These are phyloP conservation scores for Pelosia muscerda DNA, from an alignment of 2,888 invertebrate species.

Conservation along the genomic window DNA sequence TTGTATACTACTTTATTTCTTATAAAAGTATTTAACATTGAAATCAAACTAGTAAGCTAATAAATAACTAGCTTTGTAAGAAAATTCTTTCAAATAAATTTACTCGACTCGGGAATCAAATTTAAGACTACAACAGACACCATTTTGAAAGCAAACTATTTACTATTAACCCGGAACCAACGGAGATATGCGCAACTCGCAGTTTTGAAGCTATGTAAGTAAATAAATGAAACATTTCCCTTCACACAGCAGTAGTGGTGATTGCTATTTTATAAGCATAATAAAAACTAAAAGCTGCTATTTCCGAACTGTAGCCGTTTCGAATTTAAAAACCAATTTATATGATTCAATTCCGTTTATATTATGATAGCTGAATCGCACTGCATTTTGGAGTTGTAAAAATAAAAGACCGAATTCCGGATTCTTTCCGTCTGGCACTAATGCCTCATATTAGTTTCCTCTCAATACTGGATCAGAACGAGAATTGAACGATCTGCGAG, in stretches of 20 bases:
- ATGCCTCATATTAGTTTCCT: constrained; percentile 57
- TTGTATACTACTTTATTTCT: no score
- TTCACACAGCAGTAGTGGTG: not conserved
- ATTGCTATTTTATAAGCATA: constrained; percentile 17
- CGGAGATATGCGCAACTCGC: not conserved
- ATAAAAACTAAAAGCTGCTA: constrained; percentile 28
- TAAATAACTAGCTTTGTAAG: no score
- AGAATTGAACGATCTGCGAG: constrained; percentile 53
- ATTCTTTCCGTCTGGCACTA: constrained; percentile 41
- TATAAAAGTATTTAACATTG: no score
- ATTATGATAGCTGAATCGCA: constrained; percentile 42
- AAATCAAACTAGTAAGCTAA: no score
- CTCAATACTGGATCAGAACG: constrained; percentile 46
- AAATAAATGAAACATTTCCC: not conserved
- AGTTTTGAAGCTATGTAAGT: not conserved
- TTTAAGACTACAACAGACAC: not conserved
- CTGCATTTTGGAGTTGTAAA: constrained; percentile 54
- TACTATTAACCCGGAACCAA: no score
- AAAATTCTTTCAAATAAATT: not conserved
- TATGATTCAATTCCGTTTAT: constrained; percentile 31
- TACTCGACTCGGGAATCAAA: not conserved
- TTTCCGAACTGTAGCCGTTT: constrained; percentile 29
- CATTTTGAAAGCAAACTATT: not conserved
- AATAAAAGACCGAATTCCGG: constrained; percentile 47
- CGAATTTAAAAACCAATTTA: constrained; percentile 32